Percentiles rank a stretch among this genome's conserved stretches.
These are phyloP conservation scores for Epistrophe grossulariae DNA, from an alignment of 2,888 invertebrate genomes.

Conservation along the genomic window DNA sequence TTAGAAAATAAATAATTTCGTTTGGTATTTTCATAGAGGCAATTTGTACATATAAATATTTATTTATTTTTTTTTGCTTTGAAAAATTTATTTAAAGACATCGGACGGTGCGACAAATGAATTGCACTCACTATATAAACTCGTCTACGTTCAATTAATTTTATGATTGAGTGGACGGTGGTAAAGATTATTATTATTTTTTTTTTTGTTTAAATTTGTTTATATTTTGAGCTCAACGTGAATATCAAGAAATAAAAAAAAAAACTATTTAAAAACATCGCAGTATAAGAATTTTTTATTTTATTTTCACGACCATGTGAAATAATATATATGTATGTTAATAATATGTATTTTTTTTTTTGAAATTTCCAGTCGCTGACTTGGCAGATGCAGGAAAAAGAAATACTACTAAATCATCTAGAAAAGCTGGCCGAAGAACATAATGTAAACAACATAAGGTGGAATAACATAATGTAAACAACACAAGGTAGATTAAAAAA, in stretches of 20 bases:
- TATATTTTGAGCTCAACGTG: conserved; percentile 23
- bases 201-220: conserved; percentile 44
- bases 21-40: conserved; percentile 38
- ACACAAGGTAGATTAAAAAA: background rate
- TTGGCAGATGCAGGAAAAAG: background rate
- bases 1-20: conserved; percentile 61
- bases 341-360: background rate
- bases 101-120: conserved; percentile 52
- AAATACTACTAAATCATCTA: background rate
- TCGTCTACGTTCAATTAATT: conserved; percentile 72
- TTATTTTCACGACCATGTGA: conserved; percentile 26
- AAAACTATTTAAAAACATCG: conserved; percentile 16
- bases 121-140: conserved; percentile 62
- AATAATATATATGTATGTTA: background rate
- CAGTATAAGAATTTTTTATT: background rate
- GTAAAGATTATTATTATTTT: background rate
- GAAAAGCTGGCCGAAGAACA: background rate
- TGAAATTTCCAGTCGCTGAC: conserved; percentile 18
- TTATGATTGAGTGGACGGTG: conserved; percentile 58
- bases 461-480: background rate
- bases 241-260: conserved; percentile 32
- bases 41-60: conserved; percentile 1
- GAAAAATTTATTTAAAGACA: conserved; percentile 37
- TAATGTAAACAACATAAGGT: background rate
- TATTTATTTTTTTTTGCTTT: background rate